Conservation (phyloP, 2,797 vertebrate genomes). For the Aeoliscus strigatus region DNA sequence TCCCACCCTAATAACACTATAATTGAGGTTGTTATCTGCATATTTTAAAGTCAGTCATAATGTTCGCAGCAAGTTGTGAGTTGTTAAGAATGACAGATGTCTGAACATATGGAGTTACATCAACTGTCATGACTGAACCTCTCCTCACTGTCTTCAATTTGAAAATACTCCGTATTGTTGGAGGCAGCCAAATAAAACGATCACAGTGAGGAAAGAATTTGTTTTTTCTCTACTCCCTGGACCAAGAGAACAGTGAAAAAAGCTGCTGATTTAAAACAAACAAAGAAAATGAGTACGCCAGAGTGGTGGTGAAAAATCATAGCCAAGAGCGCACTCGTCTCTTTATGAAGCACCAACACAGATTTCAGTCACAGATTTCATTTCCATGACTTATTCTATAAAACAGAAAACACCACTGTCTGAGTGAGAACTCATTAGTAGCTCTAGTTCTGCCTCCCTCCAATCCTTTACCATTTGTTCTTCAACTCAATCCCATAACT, state of each 20-base stretch:
- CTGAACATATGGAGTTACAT: slow-evolving; percentile 50
- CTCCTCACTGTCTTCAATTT: slow-evolving; percentile 17
- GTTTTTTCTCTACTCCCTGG: slow-evolving; percentile 8
- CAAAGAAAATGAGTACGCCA: slow-evolving; percentile 13
- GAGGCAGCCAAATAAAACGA: slow-evolving; percentile 51
- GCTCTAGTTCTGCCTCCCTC: too few relatives aligned
- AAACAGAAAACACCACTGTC: slow-evolving; percentile 8
- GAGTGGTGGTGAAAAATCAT: slow-evolving; percentile 18
- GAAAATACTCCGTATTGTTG: slow-evolving; percentile 45
- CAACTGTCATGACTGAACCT: slow-evolving; percentile 41
- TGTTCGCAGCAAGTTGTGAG: slow-evolving; percentile 58
- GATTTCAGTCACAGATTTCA: slow-evolving; percentile 34
- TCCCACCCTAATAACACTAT: slow-evolving; percentile 8
- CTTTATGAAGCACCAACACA: slow-evolving; percentile 24
- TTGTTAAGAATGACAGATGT: slow-evolving; percentile 48
- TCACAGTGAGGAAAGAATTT: slow-evolving; percentile 30
- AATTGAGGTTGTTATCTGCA: slow-evolving; percentile 25
- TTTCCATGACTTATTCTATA: slow-evolving; percentile 39
- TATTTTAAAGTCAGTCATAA: slow-evolving; percentile 35
- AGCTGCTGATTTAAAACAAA: slow-evolving; percentile 20
- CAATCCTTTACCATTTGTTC: neutral
- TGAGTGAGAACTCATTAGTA: too few relatives aligned
- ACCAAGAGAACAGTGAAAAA: too few relatives aligned
- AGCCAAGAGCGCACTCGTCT: slow-evolving; percentile 7
- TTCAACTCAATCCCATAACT: neutral